phyloP scores from a whole-genome alignment of 2,113 vertebrate species.

The Nyctereutes procyonoides region DNA sequence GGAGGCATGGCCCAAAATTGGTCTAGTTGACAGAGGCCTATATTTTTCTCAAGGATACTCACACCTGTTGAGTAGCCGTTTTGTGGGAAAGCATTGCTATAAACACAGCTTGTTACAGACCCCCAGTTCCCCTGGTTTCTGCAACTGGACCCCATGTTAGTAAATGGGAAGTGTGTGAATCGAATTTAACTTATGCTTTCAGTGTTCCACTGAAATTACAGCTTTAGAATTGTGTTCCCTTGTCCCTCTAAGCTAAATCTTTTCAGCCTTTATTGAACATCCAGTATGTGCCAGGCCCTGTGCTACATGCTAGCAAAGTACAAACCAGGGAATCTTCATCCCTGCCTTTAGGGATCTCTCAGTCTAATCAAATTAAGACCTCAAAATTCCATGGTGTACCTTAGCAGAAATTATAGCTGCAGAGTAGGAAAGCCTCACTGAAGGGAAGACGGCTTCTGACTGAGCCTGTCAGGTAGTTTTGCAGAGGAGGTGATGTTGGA shows the following conservation, averaged over 20 bases:
- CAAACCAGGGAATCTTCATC: not conserved
- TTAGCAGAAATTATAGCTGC: not conserved
- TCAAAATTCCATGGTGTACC: fast-evolving
- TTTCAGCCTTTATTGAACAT: not conserved
- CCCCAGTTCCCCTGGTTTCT: not conserved
- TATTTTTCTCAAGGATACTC: not conserved
- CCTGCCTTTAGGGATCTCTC: not conserved
- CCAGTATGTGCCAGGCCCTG: constrained; percentile 40
- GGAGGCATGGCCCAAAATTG: fast-evolving
- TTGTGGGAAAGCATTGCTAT: not conserved
- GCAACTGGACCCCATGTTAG: not conserved
- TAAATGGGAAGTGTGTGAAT: not conserved
- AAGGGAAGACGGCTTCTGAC: too few relatives aligned
- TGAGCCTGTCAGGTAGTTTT: fast-evolving
- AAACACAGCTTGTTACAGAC: not conserved
- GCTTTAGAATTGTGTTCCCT: fast-evolving
- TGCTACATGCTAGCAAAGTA: not conserved
- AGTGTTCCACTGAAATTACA: too few relatives aligned
- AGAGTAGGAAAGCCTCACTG: fast-evolving
- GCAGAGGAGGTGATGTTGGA: not conserved
- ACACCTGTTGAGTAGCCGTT: not conserved
- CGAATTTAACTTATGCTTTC: fast-evolving
- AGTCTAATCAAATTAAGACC: not conserved
- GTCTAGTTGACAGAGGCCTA: not conserved
- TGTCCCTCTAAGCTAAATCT: not conserved